A percentile compares a stretch with the other conserved stretches of the same genome.
Conservation (phyloP, 1,140 invertebrate species). For the Papilio helenus region DNA sequence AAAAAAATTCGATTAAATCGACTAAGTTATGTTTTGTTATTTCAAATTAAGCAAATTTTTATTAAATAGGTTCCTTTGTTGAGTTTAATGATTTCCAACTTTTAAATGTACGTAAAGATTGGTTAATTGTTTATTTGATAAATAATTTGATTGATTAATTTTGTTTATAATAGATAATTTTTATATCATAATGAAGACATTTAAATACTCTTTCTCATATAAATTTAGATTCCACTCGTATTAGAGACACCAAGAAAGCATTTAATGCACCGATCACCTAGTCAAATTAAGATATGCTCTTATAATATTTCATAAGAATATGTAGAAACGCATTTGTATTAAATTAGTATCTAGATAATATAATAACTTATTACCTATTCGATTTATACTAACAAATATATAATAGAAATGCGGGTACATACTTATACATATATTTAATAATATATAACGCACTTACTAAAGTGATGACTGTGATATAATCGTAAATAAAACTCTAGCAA, state of each 20-base stretch:
- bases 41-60: not conserved
- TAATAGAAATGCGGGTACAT: constrained; percentile 45
- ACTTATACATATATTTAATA: constrained; percentile 49
- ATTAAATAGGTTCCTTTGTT: not conserved
- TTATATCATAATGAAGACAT: not conserved
- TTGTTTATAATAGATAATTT: not conserved
- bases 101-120: not conserved
- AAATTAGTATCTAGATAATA: constrained; percentile 31
- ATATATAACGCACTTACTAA: constrained; percentile 74
- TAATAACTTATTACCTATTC: constrained; percentile 46
- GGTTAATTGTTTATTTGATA: not conserved
- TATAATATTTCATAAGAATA: constrained; percentile 30
- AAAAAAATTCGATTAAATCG: constrained; percentile 29
- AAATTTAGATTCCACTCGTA: constrained; percentile 41
- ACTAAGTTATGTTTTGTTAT: not conserved
- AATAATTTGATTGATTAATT: not conserved
- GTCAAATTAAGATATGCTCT: constrained; percentile 44
- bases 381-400: constrained; percentile 48
- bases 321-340: constrained; percentile 34
- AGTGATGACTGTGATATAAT: constrained; percentile 82
- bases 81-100: too few species aligned
- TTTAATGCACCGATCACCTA: constrained; percentile 53
- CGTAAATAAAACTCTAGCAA: constrained; percentile 76
- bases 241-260: constrained; percentile 44
- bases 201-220: constrained; percentile 34